phyloP scores from a whole-genome alignment of 2,797 vertebrate species.

The Phoxinus dragarum region DNA sequence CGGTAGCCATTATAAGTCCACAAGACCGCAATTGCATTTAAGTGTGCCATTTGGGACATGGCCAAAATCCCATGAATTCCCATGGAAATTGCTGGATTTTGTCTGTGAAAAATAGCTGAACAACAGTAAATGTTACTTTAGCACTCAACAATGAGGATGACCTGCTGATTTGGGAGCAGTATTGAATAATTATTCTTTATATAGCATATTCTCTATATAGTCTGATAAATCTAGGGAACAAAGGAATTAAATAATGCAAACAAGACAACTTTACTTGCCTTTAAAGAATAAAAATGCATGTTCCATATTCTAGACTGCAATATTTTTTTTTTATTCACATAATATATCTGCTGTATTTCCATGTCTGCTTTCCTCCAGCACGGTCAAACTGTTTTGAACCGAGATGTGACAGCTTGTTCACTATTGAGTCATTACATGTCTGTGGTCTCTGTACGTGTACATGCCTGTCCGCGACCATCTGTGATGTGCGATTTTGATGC shows the following conservation, averaged over 20 bases:
- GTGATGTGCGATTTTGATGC: slow-evolving; percentile 51
- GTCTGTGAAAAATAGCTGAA: background rate
- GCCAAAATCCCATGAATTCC: too few relatives aligned
- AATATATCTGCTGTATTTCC: slow-evolving; percentile 20
- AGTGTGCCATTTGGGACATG: too few relatives aligned
- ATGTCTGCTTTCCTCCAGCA: slow-evolving; percentile 13
- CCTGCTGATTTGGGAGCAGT: too few relatives aligned
- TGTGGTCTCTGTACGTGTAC: slow-evolving; percentile 29
- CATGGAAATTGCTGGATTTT: too few relatives aligned
- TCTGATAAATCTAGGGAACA: too few relatives aligned
- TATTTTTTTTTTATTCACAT: too few relatives aligned
- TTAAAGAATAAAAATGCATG: background rate
- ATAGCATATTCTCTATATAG: too few relatives aligned
- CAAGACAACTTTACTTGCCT: background rate
- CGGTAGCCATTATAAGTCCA: too few relatives aligned
- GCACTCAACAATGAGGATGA: too few relatives aligned
- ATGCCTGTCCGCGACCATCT: slow-evolving; percentile 30
- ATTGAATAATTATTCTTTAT: too few relatives aligned
- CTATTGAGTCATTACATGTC: slow-evolving; percentile 61
- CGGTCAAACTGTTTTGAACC: slow-evolving; percentile 72
- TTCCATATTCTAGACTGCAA: background rate
- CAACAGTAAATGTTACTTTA: background rate
- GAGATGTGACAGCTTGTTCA: slow-evolving; percentile 46
- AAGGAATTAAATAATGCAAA: background rate
- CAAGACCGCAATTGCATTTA: too few relatives aligned